These are phyloP conservation scores for Epinephelus lanceolatus DNA, from an alignment of 2,113 vertebrate genomes.

Conservation along the genomic window DNA sequence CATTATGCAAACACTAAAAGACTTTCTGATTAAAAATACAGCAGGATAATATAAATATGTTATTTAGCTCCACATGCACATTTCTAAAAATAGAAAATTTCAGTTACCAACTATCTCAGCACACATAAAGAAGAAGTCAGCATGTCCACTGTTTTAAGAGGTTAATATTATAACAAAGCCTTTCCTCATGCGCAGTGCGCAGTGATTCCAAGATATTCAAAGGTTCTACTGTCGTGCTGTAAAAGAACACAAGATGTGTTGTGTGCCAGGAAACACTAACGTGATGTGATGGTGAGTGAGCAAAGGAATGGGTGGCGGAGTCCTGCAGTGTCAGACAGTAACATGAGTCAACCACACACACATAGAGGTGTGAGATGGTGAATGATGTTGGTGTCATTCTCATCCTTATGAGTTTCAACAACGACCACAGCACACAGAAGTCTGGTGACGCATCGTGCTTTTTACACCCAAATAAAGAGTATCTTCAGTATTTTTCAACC, in stretches of 20 bases:
- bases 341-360: constrained; percentile 23
- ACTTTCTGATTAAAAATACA: background rate
- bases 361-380: constrained; percentile 12
- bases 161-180: no score
- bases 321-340: background rate
- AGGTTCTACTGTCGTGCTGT: background rate
- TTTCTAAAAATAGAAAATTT: background rate
- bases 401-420: constrained; percentile 20
- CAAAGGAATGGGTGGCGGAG: constrained; percentile 1
- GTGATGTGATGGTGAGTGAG: constrained; percentile 11
- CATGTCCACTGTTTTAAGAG: background rate
- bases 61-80: background rate
- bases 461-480: background rate
- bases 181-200: background rate
- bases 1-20: background rate
- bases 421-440: background rate
- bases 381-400: constrained; percentile 5
- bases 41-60: background rate
- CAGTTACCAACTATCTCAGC: background rate
- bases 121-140: background rate
- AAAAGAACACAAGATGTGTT: background rate
- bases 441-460: background rate
- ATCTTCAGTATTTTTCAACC: no score
- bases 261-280: constrained; percentile 1
- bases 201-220: background rate